Percentiles rank a stretch among this genome's conserved stretches.
These are phyloP conservation scores for Atherinosoma microstoma DNA, from an alignment of 2,797 vertebrate genomes.

Conservation along the genomic window DNA sequence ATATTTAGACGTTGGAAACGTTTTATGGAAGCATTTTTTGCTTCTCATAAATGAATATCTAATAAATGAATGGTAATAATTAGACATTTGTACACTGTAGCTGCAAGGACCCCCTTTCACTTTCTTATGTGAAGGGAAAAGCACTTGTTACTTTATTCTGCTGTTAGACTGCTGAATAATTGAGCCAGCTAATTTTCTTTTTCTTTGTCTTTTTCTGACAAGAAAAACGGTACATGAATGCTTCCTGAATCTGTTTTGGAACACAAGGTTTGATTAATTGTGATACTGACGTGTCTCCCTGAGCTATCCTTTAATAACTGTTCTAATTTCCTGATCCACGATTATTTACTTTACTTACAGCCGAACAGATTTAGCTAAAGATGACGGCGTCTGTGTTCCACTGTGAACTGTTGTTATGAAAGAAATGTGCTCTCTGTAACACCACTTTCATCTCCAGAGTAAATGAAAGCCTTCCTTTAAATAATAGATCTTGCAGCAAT, in stretches of 20 bases:
- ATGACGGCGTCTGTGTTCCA: constrained; percentile 16
- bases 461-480: constrained; percentile 59
- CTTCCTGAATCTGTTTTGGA: not conserved
- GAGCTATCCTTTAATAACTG: constrained; percentile 16
- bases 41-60: constrained; percentile 17
- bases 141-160: not conserved
- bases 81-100: not conserved
- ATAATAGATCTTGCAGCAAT: constrained; percentile 62
- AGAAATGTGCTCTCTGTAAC: constrained; percentile 24
- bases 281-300: not conserved
- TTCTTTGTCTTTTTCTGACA: not conserved
- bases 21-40: constrained; percentile 40
- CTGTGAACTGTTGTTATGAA: constrained; percentile 37
- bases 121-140: not conserved
- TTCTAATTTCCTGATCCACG: constrained; percentile 22
- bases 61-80: constrained; percentile 5
- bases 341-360: constrained; percentile 40
- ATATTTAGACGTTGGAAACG: constrained; percentile 24
- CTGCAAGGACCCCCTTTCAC: not conserved
- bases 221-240: not conserved
- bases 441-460: constrained; percentile 41
- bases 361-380: constrained; percentile 21
- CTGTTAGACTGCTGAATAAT: constrained; percentile 4
- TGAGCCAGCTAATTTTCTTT: not conserved
- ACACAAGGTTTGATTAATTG: constrained; percentile 16